phyloP scores from a whole-genome alignment of 2,113 vertebrate species.

The Archocentrus centrarchus region DNA sequence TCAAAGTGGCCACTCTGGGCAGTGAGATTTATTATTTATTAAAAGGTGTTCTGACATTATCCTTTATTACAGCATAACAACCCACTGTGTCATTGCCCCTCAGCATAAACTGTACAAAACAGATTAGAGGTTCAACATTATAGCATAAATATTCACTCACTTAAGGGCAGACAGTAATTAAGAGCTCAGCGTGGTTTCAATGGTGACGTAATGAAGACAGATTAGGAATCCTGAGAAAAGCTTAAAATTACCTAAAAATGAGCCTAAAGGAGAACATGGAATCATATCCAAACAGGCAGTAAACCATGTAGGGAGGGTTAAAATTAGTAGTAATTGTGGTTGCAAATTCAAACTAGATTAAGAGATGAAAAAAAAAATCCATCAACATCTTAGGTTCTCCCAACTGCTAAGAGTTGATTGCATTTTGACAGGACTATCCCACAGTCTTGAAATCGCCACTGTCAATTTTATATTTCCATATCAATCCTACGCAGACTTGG shows the following conservation, averaged over 20 bases:
- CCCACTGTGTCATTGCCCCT: not conserved
- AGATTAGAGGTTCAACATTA: not conserved
- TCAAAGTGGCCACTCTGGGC: not conserved
- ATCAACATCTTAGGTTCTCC: not conserved
- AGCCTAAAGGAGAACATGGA: not conserved
- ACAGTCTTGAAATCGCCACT: not conserved
- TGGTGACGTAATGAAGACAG: constrained; percentile 3
- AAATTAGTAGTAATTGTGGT: constrained; percentile 11
- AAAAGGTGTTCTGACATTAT: not conserved
- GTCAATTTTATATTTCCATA: constrained; percentile 19
- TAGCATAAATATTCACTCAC: not conserved
- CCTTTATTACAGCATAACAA: not conserved
- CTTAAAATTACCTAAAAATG: not conserved
- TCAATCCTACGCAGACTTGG: constrained; percentile 15
- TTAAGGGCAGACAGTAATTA: constrained; percentile 21
- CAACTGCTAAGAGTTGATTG: constrained; percentile 1
- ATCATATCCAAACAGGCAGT: constrained; percentile 19
- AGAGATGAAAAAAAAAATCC: not conserved
- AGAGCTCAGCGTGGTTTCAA: not conserved
- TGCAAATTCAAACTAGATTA: constrained; percentile 17
- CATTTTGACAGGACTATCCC: not conserved
- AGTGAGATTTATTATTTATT: fast-evolving
- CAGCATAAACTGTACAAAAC: not conserved
- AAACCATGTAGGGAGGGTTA: constrained; percentile 30
- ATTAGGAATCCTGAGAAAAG: constrained; percentile 49